Conservation (phyloP, 2,888 invertebrate species). For the Hypomecis punctinalis region DNA sequence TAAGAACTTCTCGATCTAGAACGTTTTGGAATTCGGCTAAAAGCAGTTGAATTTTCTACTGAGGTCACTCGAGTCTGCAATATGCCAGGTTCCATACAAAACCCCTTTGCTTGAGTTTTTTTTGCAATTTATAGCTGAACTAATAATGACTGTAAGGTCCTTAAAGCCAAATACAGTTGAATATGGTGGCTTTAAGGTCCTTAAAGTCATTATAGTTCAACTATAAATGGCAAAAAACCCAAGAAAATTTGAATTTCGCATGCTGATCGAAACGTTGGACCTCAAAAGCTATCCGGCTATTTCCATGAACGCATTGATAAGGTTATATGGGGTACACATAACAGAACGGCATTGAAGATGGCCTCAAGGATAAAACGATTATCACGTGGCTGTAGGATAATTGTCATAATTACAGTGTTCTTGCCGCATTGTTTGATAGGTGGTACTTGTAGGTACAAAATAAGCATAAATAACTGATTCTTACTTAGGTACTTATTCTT, state of each 20-base stretch:
- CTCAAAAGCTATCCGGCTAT: not conserved
- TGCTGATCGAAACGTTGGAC: not conserved
- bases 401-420: constrained; percentile 39
- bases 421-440: constrained; percentile 9
- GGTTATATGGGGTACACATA: constrained; percentile 25
- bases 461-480: not conserved
- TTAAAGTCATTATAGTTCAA: not conserved
- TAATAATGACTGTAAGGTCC: too few species aligned
- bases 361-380: constrained; percentile 50
- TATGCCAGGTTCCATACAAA: too few species aligned
- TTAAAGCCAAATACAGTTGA: too few species aligned
- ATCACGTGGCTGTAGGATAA: constrained; percentile 44
- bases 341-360: constrained; percentile 42
- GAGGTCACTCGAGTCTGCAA: too few species aligned
- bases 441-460: not conserved
- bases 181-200: too few species aligned
- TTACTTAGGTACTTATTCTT: not conserved
- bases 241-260: not conserved
- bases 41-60: too few species aligned
- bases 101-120: too few species aligned
- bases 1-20: too few species aligned
- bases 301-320: constrained; percentile 15
- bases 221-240: not conserved
- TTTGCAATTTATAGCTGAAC: too few species aligned
- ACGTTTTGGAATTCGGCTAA: too few species aligned